Base-by-base conservation (phyloP, 2,888 invertebrate species). In the Lycia hirtaria region DNA sequence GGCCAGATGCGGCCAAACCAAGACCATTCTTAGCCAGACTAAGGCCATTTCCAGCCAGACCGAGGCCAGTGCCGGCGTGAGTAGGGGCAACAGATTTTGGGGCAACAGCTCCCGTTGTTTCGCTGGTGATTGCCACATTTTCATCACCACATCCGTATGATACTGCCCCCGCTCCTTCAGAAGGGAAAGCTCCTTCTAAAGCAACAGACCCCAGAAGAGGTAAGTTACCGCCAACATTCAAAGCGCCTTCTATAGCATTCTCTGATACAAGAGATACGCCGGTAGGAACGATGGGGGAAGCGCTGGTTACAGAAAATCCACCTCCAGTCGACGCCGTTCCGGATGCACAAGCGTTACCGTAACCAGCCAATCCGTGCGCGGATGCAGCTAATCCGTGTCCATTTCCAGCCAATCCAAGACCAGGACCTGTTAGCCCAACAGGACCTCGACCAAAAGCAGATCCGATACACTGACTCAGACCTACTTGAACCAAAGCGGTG, bases 221-320 rank as follows among this genome's bases (percentile, higher is more conserved):
- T 58, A 81, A 59, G 37, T 76, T 64, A 4, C 81, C 81, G 20
- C 61, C 64, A 1, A 76, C 71, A 17, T 56, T 41, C 3, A 82
- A 35, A 22, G 68, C 41, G 0, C 81, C 81, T 44, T 74, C 71
- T 10, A 80, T 77, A 3, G 64, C 72, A 50, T 82, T 81, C 52
- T 85, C 80, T 4, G 83, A 83, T 6, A 71, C 33, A 2, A 81
- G 73, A 5, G 73, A 68, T 1, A 85, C 64, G 4, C 78, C 76
- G 0, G 69, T 71, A 0, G 83, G 81, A 0, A 72, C 57, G 20
- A 75, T 70, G 1, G 75, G 71, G 2, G 77, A 69, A 22, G 62
- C 63, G 59, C 71, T 72, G 32, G 66, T 59, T 3, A 71, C 70
- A 1, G 60, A 12, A 33, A 73, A 61, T n/a, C 70, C 66, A 2